A percentile compares a stretch with the other conserved stretches of the same genome.
Evolutionary conservation across 2,113 vertebrate genomes (phyloP).

Genomic region (Lagopus muta): DNA sequence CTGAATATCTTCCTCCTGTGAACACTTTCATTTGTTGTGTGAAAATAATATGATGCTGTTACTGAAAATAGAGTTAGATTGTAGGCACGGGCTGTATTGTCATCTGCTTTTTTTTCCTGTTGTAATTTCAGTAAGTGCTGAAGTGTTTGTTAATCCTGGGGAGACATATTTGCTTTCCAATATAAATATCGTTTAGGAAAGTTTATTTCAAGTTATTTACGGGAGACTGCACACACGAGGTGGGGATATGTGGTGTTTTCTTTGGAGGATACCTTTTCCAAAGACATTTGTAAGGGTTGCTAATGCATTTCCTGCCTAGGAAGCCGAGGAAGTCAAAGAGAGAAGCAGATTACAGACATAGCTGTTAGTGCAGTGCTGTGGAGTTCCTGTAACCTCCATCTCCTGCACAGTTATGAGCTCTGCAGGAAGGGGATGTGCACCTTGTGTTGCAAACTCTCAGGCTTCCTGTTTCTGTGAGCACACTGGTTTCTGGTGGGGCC

Average conservation of each 20-base stretch:
- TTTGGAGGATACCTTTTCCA: conserved; percentile 13
- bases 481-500: not conserved
- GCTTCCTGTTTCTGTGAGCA: conserved; percentile 6
- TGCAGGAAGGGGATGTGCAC: conserved; percentile 6
- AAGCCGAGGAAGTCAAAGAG: conserved; percentile 13
- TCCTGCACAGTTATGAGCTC: not conserved
- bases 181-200: not conserved
- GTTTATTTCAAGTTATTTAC: not conserved
- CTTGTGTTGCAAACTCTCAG: conserved; percentile 27
- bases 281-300: not conserved
- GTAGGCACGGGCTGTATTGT: not conserved
- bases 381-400: conserved; percentile 41
- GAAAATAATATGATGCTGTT: not conserved
- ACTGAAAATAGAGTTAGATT: not conserved
- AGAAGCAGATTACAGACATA: not conserved
- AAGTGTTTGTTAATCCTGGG: not conserved
- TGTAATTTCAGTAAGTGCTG: not conserved
- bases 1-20: not conserved
- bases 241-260: not conserved
- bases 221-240: not conserved
- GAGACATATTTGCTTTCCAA: not conserved
- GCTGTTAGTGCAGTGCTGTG: not conserved
- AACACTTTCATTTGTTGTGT: not conserved
- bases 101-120: not conserved
- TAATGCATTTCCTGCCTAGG: not conserved